Percentiles rank a stretch among this genome's conserved stretches.
phyloP scores from a whole-genome alignment of 2,888 invertebrate genomes.

The Oxytorus armatus region DNA sequence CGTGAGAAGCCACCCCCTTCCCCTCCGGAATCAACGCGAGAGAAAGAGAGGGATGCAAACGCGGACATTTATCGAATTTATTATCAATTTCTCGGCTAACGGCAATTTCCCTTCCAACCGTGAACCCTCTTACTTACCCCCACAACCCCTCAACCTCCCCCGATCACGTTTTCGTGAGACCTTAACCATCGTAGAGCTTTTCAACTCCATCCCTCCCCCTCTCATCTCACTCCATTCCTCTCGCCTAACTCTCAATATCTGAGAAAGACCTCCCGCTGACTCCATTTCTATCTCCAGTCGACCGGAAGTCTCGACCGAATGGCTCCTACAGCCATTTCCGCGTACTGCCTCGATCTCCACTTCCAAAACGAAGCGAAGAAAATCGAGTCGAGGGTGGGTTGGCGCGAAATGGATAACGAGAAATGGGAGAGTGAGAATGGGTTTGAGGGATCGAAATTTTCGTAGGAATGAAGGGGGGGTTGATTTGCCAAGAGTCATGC shows the following conservation, averaged over 20 bases:
- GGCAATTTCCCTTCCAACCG: conserved; percentile 79
- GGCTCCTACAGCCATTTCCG: conserved; percentile 84
- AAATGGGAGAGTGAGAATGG: background rate
- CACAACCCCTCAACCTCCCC: no score
- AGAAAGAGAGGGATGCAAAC: background rate
- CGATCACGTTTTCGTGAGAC: conserved; percentile 42
- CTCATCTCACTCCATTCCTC: background rate
- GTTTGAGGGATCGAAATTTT: conserved; percentile 8
- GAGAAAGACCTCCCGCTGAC: conserved; percentile 70
- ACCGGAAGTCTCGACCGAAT: conserved; percentile 83
- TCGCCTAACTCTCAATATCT: conserved; percentile 2
- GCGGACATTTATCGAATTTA: conserved; percentile 81
- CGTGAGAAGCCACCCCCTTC: no score
- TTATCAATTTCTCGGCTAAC: conserved; percentile 82
- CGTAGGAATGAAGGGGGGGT: conserved; percentile 37
- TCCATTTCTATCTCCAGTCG: conserved; percentile 82
- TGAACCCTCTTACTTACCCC: conserved; percentile 8
- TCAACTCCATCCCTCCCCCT: conserved; percentile 19
- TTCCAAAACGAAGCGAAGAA: conserved; percentile 64
- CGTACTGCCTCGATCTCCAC: conserved; percentile 68
- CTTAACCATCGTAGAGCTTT: conserved; percentile 38
- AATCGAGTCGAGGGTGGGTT: conserved; percentile 73
- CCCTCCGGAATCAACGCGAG: background rate
- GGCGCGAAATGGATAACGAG: conserved; percentile 68
- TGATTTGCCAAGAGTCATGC: conserved; percentile 45